Conservation (phyloP, 2,113 vertebrate genomes). For the Chionis minor region DNA sequence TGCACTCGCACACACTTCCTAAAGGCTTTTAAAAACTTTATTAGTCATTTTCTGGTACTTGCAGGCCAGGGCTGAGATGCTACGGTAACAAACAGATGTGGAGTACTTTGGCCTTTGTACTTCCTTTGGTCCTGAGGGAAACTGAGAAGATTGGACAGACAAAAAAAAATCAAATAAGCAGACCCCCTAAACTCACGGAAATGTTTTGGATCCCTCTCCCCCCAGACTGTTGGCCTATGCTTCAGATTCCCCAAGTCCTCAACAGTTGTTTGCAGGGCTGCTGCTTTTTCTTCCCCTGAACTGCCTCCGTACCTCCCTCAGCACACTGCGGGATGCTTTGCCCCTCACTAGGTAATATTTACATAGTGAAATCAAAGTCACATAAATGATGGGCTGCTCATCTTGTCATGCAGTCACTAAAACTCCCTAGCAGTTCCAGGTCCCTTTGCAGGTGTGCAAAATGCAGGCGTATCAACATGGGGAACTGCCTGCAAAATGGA, state of each 20-base stretch:
- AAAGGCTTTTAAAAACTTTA: not conserved
- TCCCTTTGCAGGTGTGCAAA: not conserved
- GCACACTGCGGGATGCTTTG: not conserved
- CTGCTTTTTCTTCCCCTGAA: not conserved
- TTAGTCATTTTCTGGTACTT: not conserved
- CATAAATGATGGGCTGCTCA: not conserved
- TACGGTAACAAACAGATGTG: not conserved
- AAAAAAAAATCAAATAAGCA: not conserved
- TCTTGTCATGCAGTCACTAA: not conserved
- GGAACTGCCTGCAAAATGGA: not conserved
- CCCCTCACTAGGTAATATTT: not conserved
- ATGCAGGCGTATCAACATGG: not conserved
- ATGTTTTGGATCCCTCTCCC: not conserved
- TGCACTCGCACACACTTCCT: not conserved
- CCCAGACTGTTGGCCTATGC: not conserved
- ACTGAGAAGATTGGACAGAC: not conserved
- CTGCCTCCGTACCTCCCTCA: not conserved
- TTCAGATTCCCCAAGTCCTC: not conserved
- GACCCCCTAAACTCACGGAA: not conserved
- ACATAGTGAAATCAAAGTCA: slow-evolving; percentile 10
- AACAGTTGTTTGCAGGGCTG: not conserved
- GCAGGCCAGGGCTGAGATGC: not conserved
- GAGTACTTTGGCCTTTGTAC: not conserved
- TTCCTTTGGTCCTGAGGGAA: not conserved
- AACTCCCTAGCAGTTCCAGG: not conserved